Evolutionary conservation across 2,797 vertebrate genomes (phyloP).

Genomic region (Phrynocephalus forsythii): DNA sequence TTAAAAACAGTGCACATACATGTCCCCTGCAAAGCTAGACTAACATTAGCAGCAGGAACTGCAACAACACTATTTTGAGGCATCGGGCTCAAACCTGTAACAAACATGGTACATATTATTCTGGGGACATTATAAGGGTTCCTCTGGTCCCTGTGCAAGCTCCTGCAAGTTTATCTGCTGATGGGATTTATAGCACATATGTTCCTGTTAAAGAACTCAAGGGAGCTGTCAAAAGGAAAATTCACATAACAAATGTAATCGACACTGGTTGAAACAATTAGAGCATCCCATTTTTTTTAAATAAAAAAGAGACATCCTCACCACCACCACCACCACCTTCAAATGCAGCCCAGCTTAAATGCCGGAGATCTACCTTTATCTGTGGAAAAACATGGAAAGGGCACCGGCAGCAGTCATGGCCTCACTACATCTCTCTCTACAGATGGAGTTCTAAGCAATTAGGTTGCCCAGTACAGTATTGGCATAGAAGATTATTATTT

Average conservation of each 20-base stretch:
- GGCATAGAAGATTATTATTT: neutral
- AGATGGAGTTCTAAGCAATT: too few species aligned
- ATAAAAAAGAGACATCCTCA: too few species aligned
- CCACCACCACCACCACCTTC: neutral
- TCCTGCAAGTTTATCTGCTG: too few species aligned
- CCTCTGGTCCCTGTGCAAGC: too few species aligned
- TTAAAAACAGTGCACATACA: neutral
- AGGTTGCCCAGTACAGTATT: neutral
- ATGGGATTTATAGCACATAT: too few species aligned
- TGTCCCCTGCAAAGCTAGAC: too few species aligned
- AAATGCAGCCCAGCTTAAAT: neutral
- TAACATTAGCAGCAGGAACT: neutral
- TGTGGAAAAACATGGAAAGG: neutral
- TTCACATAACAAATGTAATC: too few species aligned
- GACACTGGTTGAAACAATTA: too few species aligned
- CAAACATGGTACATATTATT: neutral
- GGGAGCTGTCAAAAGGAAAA: too few species aligned
- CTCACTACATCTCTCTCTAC: too few species aligned
- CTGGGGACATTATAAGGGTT: neutral
- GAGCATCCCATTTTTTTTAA: too few species aligned
- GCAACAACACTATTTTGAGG: neutral
- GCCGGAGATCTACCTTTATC: neutral
- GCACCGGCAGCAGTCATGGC: neutral
- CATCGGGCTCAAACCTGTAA: neutral
- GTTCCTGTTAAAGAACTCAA: too few species aligned